Evolutionary conservation across 2,113 vertebrate genomes (phyloP).

Genomic region (Crotalus tigris): DNA sequence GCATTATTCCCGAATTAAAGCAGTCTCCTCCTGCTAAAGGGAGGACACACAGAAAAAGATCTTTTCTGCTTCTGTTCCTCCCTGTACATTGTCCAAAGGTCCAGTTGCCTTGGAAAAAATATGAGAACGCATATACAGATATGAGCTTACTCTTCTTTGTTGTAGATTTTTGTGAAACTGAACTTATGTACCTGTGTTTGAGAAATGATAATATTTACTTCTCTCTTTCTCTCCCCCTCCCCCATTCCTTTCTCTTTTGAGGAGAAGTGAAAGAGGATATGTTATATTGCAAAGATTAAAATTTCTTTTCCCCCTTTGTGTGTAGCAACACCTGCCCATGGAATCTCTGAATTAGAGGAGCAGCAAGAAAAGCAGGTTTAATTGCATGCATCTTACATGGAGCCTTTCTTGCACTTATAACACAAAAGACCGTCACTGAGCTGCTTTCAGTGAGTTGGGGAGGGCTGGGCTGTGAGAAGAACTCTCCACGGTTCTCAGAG

Average conservation of each 20-base stretch:
- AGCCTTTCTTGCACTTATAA: constrained; percentile 70
- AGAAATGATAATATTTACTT: constrained; percentile 61
- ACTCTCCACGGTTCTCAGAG: constrained; percentile 68
- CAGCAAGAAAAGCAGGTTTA: constrained; percentile 78
- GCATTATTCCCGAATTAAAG: constrained; percentile 11
- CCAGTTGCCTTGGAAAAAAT: constrained; percentile 42
- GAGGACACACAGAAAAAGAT: constrained; percentile 1
- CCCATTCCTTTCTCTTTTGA: constrained; percentile 53
- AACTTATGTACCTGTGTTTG: constrained; percentile 14
- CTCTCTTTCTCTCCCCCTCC: constrained; percentile 9
- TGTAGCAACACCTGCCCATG: constrained; percentile 72
- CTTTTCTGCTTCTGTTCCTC: constrained; percentile 21
- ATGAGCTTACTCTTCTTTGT: constrained; percentile 32
- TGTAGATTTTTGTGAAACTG: background rate
- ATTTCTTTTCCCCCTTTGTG: constrained; percentile 61
- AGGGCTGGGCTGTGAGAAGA: constrained; percentile 56
- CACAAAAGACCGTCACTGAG: constrained; percentile 69
- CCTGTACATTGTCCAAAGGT: constrained; percentile 9
- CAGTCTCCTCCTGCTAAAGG: background rate
- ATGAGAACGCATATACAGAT: constrained; percentile 34
- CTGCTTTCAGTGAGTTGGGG: constrained; percentile 63
- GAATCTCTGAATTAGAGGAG: constrained; percentile 75
- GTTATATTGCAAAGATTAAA: constrained; percentile 59
- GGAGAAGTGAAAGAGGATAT: background rate
- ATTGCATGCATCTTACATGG: constrained; percentile 71